Percentiles rank a stretch among this genome's conserved stretches.
Conservation (phyloP, 1,140 invertebrate genomes). For the Notospermus geniculatus region DNA sequence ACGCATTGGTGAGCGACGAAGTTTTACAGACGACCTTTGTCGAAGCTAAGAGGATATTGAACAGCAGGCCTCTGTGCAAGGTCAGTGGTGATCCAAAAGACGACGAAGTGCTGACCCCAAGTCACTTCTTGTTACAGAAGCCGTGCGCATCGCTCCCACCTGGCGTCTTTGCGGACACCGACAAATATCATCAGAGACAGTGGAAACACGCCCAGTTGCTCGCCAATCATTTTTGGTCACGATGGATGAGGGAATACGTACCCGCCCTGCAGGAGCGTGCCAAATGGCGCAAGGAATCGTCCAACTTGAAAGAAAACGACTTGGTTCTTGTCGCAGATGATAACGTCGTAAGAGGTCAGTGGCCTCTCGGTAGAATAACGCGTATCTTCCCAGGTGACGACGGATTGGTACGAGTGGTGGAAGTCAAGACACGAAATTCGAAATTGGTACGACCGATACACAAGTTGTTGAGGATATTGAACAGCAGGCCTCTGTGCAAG, state of each 20-base stretch:
- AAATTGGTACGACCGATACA: no score
- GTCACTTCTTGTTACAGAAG: conserved; percentile 30
- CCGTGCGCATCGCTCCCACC: conserved; percentile 5
- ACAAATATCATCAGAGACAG: background rate
- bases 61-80: conserved; percentile 29
- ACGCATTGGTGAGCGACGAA: conserved; percentile 1
- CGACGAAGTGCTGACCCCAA: conserved; percentile 30
- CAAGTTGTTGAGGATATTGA: no score
- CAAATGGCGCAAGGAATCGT: background rate
- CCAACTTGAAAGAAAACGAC: background rate
- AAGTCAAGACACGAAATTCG: no score
- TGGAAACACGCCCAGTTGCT: conserved; percentile 12
- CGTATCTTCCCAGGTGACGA: no score
- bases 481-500: no score
- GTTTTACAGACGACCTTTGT: conserved; percentile 21
- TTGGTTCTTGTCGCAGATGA: no score
- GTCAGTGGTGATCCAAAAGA: conserved; percentile 34
- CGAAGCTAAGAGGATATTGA: conserved; percentile 27
- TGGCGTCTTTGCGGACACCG: background rate
- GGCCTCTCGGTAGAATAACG: no score
- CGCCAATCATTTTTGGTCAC: conserved; percentile 15
- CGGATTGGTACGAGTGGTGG: no score
- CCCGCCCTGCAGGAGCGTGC: background rate
- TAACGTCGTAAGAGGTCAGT: no score
- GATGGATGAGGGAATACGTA: conserved; percentile 14